Evolutionary conservation across 2,113 vertebrate genomes (phyloP), one percentile per base, ranked within the genome.

Genomic region (Embiotoca jacksoni): DNA sequence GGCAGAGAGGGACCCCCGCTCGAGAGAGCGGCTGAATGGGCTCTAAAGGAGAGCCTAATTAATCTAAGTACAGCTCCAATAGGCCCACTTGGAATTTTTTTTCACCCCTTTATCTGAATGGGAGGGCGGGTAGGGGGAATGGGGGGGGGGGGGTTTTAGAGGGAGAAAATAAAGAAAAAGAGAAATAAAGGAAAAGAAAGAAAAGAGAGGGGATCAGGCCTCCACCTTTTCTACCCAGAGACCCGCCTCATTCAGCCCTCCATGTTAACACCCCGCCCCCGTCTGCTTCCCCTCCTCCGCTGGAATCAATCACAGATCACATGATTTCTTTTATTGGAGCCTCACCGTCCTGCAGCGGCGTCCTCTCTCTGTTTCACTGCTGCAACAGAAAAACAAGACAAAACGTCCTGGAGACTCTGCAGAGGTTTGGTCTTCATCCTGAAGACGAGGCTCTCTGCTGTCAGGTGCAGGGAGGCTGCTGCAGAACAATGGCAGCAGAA

Each of bases 61-160:
- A 97, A 96, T 96, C 94, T 95, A 96, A 96, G 96, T 95, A 95
- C 92, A 88, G 95, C 95, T 91, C 95, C 95, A 98, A 96, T 95
- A 91, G 94, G 93, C 94, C 94, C 92, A 92, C 95, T 96, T 88
- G 95, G 96, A 95, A 93, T 94, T 94, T 94, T 91, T 90, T 87
- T 93, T 95, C 94, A 90, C 92, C 93, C 92, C 90, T 93, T 95
- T 95, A 94, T 95, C 83, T 90, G 81, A 90, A 88, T 88, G 89
- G 88, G 84, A 84, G 88, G 3, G 54, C 31, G 14, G 66, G 54
- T 6, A 2, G 55, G 6, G 37, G 52, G 10, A 30, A 70, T 23
- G 23, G 6, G 13, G 9, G 54, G 63, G 60, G 35, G 32, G 65
- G 63, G n/a, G n/a, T n/a, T n/a, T 23, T 31, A 30, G 62, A 53